Conservation (phyloP, 2,888 invertebrate genomes). For the Heliconius ethilla region DNA sequence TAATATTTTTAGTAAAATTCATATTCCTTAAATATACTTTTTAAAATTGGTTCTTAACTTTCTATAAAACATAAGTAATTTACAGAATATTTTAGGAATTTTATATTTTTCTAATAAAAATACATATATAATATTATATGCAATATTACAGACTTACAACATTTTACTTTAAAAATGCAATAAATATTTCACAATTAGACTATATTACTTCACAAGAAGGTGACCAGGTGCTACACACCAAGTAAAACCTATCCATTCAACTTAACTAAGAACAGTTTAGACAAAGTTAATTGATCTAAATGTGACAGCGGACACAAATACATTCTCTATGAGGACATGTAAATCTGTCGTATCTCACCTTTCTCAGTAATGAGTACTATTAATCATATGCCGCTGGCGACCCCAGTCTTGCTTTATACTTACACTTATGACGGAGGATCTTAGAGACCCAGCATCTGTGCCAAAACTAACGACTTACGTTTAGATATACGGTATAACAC, state of each 20-base stretch:
- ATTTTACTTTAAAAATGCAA: too few relatives aligned
- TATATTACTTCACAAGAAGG: not conserved
- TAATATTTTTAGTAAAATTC: not conserved
- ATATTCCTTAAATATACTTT: not conserved
- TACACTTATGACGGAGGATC: slow-evolving; percentile 56
- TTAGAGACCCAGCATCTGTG: slow-evolving; percentile 66
- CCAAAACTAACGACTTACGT: slow-evolving; percentile 67
- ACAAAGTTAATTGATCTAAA: slow-evolving; percentile 43
- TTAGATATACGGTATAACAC: slow-evolving; percentile 50
- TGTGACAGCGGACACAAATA: slow-evolving; percentile 46
- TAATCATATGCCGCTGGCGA: slow-evolving; percentile 62
- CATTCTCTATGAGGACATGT: slow-evolving; percentile 54
- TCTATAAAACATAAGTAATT: not conserved
- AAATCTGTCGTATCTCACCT: slow-evolving; percentile 69
- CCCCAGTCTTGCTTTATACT: slow-evolving; percentile 49
- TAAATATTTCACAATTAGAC: not conserved
- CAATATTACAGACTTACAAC: not conserved
- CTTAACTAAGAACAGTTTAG: slow-evolving; percentile 31
- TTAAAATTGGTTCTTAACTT: too few relatives aligned
- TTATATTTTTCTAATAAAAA: not conserved
- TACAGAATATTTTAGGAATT: not conserved
- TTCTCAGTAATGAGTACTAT: slow-evolving; percentile 67
- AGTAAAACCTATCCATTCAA: slow-evolving; percentile 13
- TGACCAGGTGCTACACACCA: slow-evolving; percentile 1
- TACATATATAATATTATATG: not conserved